These are phyloP conservation scores for Oedothorax gibbosus DNA, from an alignment of 1,140 invertebrate species.

Conservation along the genomic window DNA sequence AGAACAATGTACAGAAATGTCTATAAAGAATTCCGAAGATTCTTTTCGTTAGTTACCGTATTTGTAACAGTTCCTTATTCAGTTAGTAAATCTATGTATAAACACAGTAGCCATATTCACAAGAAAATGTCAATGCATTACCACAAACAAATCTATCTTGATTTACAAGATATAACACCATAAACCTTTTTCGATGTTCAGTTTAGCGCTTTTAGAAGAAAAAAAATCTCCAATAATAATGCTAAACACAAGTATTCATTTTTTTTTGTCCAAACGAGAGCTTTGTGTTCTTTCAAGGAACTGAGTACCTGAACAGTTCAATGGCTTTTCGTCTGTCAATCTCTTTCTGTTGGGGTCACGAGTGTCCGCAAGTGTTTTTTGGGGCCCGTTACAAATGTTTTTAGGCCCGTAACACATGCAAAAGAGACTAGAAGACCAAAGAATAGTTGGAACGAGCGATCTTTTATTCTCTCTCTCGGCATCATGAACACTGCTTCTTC, in stretches of 20 bases:
- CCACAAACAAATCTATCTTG: background rate
- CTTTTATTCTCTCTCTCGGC: constrained; percentile 9
- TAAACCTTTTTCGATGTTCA: constrained; percentile 13
- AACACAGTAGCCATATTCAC: background rate
- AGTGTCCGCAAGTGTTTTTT: background rate
- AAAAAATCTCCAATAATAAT: too few species aligned
- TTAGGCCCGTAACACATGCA: background rate
- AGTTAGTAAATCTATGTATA: too few species aligned
- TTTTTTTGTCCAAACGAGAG: background rate
- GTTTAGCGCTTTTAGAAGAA: too few species aligned
- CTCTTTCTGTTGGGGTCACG: background rate
- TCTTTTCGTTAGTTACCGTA: too few species aligned
- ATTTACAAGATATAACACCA: too few species aligned
- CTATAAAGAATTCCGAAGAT: too few species aligned
- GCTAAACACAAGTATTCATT: background rate
- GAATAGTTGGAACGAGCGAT: constrained; percentile 42
- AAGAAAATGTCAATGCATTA: background rate
- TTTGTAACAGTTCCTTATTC: too few species aligned
- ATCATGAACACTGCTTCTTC: constrained; percentile 65
- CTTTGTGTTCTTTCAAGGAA: constrained; percentile 14
- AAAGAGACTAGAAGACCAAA: constrained; percentile 39
- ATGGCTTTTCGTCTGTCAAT: background rate
- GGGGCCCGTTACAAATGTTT: background rate
- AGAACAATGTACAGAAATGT: background rate
- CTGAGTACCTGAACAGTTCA: constrained; percentile 24